Percentiles rank a stretch among this genome's conserved stretches.
Conservation (phyloP, 2,888 invertebrate species). For the Sphecodes monilicornis region DNA sequence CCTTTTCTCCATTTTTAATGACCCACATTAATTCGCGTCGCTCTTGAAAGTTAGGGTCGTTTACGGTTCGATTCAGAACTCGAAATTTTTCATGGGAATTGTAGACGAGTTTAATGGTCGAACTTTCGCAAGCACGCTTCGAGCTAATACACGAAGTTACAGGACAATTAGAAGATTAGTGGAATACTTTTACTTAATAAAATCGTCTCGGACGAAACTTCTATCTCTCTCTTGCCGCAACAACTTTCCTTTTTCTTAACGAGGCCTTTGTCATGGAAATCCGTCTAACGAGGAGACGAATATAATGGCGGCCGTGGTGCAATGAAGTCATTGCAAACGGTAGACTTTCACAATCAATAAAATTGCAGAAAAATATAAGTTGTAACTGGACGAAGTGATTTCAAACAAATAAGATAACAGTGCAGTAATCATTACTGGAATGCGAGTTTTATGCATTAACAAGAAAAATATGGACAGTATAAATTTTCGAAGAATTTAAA, state of each 20-base stretch:
- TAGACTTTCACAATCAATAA: background rate
- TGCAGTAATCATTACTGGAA: background rate
- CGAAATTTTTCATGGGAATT: background rate
- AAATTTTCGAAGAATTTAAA: no score
- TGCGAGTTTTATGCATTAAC: no score
- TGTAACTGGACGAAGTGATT: background rate
- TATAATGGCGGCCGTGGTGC: background rate
- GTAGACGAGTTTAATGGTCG: background rate
- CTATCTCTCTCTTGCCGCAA: background rate
- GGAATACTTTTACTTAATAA: background rate
- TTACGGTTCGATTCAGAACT: background rate
- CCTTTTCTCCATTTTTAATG: background rate
- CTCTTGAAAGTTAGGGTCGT: background rate
- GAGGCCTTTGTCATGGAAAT: slow-evolving; percentile 1
- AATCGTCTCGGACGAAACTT: background rate
- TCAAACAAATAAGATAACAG: background rate
- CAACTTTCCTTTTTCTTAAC: background rate
- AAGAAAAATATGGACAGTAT: no score
- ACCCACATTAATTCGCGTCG: background rate
- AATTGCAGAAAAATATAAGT: background rate
- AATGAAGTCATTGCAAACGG: background rate
- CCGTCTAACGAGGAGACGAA: background rate
- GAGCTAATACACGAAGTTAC: background rate
- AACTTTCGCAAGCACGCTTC: background rate
- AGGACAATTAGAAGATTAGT: background rate